A percentile compares a stretch with the other conserved stretches of the same genome.
Evolutionary conservation across 2,113 vertebrate genomes (phyloP).

Genomic region (Tragulus kanchil): DNA sequence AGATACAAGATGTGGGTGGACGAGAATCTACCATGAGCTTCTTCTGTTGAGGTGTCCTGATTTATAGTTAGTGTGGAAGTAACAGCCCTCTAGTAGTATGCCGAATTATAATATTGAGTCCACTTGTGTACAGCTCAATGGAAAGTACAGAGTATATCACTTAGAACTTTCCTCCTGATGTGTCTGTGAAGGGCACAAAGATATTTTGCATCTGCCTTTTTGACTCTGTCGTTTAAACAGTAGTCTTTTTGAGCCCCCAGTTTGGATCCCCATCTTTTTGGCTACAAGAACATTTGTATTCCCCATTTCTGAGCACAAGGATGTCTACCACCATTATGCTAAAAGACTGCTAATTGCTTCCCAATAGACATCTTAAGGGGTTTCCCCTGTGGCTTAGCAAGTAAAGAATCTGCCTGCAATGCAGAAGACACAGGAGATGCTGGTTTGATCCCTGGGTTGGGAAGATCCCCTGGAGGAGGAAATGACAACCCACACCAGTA

Average conservation of each 20-base stretch:
- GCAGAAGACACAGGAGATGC: neutral
- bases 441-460: neutral
- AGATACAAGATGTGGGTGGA: neutral
- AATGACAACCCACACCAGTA: neutral
- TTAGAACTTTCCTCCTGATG: neutral
- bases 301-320: neutral
- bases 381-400: neutral
- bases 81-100: neutral
- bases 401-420: neutral
- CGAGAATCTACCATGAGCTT: neutral
- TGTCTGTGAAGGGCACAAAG: neutral
- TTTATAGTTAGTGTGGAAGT: constrained; percentile 4
- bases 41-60: neutral
- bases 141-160: neutral
- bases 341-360: neutral
- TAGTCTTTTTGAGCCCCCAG: neutral
- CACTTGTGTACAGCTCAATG: neutral
- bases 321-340: neutral
- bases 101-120: neutral
- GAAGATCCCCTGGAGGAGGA: neutral
- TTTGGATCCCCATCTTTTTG: neutral
- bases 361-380: neutral
- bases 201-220: neutral
- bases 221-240: neutral
- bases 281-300: neutral